A percentile compares a stretch with the other conserved stretches of the same genome.
Evolutionary conservation across 2,113 vertebrate species (phyloP).

Genomic region (Takifugu flavidus): DNA sequence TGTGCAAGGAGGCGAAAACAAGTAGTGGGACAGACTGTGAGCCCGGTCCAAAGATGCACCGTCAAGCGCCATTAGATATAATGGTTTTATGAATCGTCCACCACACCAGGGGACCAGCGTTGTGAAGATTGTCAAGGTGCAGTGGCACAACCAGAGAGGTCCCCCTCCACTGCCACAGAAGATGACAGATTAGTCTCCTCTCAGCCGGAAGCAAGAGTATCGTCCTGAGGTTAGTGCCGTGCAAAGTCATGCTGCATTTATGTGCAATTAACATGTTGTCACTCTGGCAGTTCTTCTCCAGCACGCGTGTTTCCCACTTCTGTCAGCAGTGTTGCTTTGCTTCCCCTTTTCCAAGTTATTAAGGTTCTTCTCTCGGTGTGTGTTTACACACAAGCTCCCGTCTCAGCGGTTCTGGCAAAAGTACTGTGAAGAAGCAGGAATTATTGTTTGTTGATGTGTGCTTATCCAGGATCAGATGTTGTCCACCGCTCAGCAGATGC

Average conservation of each 20-base stretch:
- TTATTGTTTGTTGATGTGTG: slow-evolving; percentile 29
- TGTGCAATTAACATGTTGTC: slow-evolving; percentile 10
- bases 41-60: slow-evolving; percentile 53
- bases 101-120: slow-evolving; percentile 42
- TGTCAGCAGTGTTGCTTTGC: slow-evolving; percentile 1
- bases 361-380: not conserved
- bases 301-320: slow-evolving; percentile 3
- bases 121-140: slow-evolving; percentile 65
- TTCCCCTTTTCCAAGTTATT: not conserved
- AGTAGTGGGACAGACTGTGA: slow-evolving; percentile 23
- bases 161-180: slow-evolving; percentile 29
- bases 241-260: slow-evolving; percentile 52
- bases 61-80: too few relatives aligned
- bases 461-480: slow-evolving; percentile 68
- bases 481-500: slow-evolving; percentile 74
- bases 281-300: slow-evolving; percentile 14
- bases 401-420: slow-evolving; percentile 8
- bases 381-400: slow-evolving; percentile 1
- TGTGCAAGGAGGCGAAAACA: slow-evolving; percentile 42
- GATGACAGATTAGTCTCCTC: slow-evolving; percentile 57
- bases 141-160: slow-evolving; percentile 48
- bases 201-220: slow-evolving; percentile 43
- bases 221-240: slow-evolving; percentile 56
- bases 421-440: not conserved
- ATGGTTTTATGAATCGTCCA: slow-evolving; percentile 13